phyloP scores from a whole-genome alignment of 2,113 vertebrate species.

The Emydocephalus ijimae region DNA sequence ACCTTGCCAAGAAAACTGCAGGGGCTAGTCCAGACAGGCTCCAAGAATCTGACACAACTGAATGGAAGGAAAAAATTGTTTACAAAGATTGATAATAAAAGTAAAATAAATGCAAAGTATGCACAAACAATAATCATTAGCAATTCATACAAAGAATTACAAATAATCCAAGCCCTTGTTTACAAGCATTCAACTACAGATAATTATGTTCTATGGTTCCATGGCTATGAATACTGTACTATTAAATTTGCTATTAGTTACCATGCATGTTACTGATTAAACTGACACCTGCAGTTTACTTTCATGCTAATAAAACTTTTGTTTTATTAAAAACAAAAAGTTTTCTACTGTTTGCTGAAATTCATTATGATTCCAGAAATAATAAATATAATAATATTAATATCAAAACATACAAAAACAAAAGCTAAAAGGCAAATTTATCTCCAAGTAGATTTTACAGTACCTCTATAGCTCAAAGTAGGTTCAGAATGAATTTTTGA shows the following conservation, averaged over 20 bases:
- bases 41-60: too few relatives aligned
- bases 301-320: background rate
- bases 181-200: background rate
- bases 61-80: too few relatives aligned
- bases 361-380: background rate
- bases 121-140: background rate
- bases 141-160: background rate
- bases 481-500: conserved; percentile 91
- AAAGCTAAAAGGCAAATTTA: background rate
- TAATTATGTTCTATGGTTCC: background rate
- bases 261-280: background rate
- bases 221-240: background rate
- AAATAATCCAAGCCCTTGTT: background rate
- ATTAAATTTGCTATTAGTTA: background rate
- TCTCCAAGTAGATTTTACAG: conserved; percentile 43
- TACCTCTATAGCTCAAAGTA: conserved; percentile 88
- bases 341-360: background rate
- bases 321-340: too few relatives aligned
- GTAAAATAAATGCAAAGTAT: background rate
- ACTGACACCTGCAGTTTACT: background rate
- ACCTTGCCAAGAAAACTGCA: too few relatives aligned
- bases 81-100: background rate
- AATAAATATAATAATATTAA: background rate
- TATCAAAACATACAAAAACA: conserved; percentile 33
- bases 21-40: too few relatives aligned